These are phyloP conservation scores for Rhopalosiphum padi DNA, from an alignment of 1,140 invertebrate species.

Conservation along the genomic window DNA sequence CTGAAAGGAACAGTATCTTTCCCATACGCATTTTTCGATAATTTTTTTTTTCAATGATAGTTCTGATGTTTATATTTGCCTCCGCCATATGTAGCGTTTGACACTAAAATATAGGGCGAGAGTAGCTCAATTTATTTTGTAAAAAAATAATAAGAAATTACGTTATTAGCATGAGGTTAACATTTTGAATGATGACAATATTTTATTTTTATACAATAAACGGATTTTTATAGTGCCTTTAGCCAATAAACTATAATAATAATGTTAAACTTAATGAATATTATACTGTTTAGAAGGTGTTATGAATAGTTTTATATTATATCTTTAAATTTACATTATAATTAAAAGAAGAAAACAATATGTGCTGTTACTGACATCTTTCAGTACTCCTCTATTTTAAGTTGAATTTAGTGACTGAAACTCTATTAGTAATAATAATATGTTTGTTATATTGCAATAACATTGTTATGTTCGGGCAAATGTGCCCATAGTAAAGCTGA, in stretches of 20 bases:
- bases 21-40: not conserved
- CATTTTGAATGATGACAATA: not conserved
- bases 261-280: constrained; percentile 6
- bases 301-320: not conserved
- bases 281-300: not conserved
- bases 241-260: constrained; percentile 22
- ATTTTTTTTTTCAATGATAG: not conserved
- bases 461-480: not conserved
- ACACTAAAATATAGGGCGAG: not conserved
- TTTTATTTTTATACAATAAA: constrained; percentile 29
- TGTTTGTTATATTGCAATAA: constrained; percentile 5
- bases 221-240: not conserved
- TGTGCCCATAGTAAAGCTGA: not conserved
- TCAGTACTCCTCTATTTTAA: not conserved
- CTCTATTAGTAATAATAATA: constrained; percentile 32
- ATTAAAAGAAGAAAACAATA: not conserved
- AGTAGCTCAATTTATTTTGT: constrained; percentile 1
- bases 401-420: constrained; percentile 15
- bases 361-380: not conserved
- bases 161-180: not conserved
- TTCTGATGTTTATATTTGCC: not conserved
- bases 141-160: not conserved
- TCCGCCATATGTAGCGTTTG: not conserved
- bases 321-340: not conserved
- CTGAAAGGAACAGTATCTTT: not conserved